Evolutionary conservation across 2,113 vertebrate genomes (phyloP), one percentile per base, ranked within the genome.

Genomic region (Atractosteus spatula): DNA sequence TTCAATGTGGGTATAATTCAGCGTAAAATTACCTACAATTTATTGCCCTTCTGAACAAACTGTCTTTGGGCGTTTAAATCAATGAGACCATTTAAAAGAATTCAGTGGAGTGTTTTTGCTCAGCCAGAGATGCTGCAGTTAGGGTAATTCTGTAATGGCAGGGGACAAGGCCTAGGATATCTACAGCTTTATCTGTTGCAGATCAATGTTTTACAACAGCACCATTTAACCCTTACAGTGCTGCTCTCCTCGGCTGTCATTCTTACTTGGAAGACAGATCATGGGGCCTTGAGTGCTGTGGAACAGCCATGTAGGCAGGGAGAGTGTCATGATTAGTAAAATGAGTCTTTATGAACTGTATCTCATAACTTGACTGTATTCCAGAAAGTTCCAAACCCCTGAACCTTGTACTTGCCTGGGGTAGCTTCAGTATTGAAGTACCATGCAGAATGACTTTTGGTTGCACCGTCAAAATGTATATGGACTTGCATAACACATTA

Each of bases 1-100:
- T 96, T 94, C 90, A 89, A 91, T 92, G 92, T 94, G 94, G 90
- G 94, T 96, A 93, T 95, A 95, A 96, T 96, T 96, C 93, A 76
- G 89, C 93, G 91, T 95, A 95, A 97, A 97, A 95, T 91, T 90
- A 91, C 93, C 90, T 90, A 62, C 93, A 91, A 94, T 94, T 95
- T 92, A 93, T 92, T 94, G 94, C 91, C 93, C 93, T 94, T 93
- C 92, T 91, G 92, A 92, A 87, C 82, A 82, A 65, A 66, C 68
- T 69, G 77, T 88, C 79, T 86, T 81, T 65, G 81, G 81, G 87
- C 77, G 85, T 86, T 81, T 86, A 90, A 89, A 91, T 92, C 88
- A 87, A 91, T 88, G 85, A 75, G 77, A 73, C 77, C 78, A 81
- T 16, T 78, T 75, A 81, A 74, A 84, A 81, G 76, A 78, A 83